A percentile compares a stretch with the other conserved stretches of the same genome.
These are phyloP conservation scores for Iselma pallidipennis DNA, from an alignment of 2,888 invertebrate genomes.

Conservation along the genomic window DNA sequence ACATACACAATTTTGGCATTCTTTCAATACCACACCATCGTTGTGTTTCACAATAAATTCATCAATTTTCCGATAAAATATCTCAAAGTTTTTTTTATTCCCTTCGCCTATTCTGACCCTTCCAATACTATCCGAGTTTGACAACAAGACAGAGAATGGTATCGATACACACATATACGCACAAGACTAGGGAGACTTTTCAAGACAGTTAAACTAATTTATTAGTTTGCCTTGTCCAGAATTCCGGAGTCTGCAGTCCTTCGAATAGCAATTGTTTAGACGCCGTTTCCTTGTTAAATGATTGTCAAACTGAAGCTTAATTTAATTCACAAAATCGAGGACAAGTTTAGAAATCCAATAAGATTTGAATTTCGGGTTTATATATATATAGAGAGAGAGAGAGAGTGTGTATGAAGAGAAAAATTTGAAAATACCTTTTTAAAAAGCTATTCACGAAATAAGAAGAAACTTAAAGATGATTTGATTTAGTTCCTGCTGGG, in stretches of 20 bases:
- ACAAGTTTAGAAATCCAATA: neutral
- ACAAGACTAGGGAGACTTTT: constrained; percentile 6
- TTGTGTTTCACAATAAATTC: neutral
- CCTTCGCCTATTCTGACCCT: neutral
- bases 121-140: neutral
- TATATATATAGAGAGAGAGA: too few relatives aligned
- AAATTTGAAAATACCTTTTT: too few relatives aligned
- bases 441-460: neutral
- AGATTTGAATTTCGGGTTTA: neutral
- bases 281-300: constrained; percentile 5
- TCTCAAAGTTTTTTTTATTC: neutral
- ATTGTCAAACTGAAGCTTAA: constrained; percentile 9
- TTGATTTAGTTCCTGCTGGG: neutral
- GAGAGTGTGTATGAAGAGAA: too few relatives aligned
- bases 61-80: neutral
- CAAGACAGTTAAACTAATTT: constrained; percentile 25
- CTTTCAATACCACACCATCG: neutral
- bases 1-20: neutral
- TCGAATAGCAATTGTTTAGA: constrained; percentile 16
- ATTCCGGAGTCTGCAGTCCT: constrained; percentile 10
- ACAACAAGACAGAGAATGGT: constrained; percentile 5
- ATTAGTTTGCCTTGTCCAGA: constrained; percentile 26
- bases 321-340: neutral
- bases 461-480: neutral
- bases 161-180: neutral